phyloP scores from a whole-genome alignment of 2,113 vertebrate genomes.

The Nesogale talazaci region DNA sequence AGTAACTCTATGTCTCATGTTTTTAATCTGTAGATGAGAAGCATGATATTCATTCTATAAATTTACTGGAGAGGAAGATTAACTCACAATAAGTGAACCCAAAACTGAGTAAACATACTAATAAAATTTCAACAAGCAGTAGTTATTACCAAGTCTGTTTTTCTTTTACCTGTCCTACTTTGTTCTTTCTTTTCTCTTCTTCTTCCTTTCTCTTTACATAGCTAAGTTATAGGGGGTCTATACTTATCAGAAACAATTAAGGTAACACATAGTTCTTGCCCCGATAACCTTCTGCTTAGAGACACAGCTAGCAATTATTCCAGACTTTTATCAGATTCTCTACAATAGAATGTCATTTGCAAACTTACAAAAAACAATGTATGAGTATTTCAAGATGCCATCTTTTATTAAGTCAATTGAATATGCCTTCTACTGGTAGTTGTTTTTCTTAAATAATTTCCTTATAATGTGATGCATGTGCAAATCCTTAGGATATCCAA shows the following conservation, averaged over 20 bases:
- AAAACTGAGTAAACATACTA: background rate
- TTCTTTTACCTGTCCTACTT: background rate
- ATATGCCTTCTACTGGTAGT: background rate
- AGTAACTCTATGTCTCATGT: background rate
- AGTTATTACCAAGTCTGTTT: background rate
- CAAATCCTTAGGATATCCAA: background rate
- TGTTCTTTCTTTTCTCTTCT: background rate
- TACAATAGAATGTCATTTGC: background rate
- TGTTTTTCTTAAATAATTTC: background rate
- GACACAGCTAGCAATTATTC: background rate
- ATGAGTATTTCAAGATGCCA: background rate
- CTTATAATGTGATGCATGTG: background rate
- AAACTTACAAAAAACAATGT: background rate
- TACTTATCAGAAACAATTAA: background rate
- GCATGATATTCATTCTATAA: background rate
- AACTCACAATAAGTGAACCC: background rate
- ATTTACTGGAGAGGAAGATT: background rate
- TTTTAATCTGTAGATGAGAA: background rate
- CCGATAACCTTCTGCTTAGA: background rate
- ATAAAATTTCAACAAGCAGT: background rate
- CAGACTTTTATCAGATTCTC: background rate
- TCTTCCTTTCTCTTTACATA: background rate
- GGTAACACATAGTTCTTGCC: background rate
- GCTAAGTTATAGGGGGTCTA: rapidly evolving
- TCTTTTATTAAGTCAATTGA: background rate